phyloP scores from a whole-genome alignment of 2,797 vertebrate genomes.

The Uromys caudimaculatus region DNA sequence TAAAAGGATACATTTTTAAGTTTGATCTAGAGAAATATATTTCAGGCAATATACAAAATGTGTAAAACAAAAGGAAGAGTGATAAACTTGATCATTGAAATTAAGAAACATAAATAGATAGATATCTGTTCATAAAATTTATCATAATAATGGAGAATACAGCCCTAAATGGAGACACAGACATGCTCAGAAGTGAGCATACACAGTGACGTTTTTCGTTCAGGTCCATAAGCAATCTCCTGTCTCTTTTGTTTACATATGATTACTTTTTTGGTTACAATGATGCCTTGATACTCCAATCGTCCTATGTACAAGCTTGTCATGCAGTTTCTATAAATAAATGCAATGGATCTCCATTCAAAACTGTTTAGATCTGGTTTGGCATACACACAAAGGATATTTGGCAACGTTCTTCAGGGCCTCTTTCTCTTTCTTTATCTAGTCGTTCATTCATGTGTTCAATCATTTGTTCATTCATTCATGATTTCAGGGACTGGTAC shows the following conservation, averaged over 20 bases:
- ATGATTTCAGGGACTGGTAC: background rate
- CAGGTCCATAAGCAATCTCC: background rate
- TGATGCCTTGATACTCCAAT: background rate
- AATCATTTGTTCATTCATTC: background rate
- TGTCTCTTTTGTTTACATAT: background rate
- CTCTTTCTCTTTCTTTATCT: background rate
- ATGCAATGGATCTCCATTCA: background rate
- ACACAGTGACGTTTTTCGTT: background rate
- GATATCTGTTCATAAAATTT: background rate
- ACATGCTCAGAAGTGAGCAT: background rate
- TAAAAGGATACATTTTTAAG: background rate
- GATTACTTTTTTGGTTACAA: background rate
- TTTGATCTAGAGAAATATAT: background rate
- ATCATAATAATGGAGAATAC: background rate
- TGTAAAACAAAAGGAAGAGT: background rate
- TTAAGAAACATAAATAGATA: background rate
- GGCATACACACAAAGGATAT: background rate
- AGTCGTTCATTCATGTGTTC: background rate
- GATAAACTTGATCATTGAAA: slow-evolving; percentile 31
- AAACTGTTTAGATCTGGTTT: background rate
- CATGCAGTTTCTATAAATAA: background rate
- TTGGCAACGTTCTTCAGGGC: background rate
- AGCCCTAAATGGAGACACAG: background rate
- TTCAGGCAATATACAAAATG: slow-evolving; percentile 38
- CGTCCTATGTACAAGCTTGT: background rate